A percentile compares a stretch with the other conserved stretches of the same genome.
These are phyloP conservation scores for Babyrousa celebensis DNA, from an alignment of 2,797 vertebrate genomes.

Conservation along the genomic window DNA sequence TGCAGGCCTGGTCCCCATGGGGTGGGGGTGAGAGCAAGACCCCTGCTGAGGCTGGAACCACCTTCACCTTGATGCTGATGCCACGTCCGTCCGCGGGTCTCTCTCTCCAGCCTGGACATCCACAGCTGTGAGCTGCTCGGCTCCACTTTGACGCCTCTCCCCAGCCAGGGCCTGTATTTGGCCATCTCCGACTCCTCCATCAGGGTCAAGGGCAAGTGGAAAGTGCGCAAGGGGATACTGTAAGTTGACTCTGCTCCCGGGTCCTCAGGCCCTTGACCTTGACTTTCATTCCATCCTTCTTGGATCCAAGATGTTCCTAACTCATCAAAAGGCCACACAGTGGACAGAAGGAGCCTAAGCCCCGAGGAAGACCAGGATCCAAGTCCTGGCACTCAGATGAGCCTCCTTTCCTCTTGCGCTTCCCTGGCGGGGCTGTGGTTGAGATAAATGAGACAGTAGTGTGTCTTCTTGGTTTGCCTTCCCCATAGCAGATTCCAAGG, in stretches of 20 bases:
- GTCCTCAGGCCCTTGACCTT: not conserved
- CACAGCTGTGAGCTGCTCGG: slow-evolving; percentile 62
- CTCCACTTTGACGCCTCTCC: slow-evolving; percentile 20
- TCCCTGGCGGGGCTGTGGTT: not conserved
- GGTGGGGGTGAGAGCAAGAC: not conserved
- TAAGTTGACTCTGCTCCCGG: slow-evolving; percentile 70
- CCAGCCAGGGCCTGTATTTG: slow-evolving; percentile 65
- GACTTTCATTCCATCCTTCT: not conserved
- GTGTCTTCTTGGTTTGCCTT: not conserved
- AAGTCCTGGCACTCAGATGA: not conserved
- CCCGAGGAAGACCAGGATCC: not conserved
- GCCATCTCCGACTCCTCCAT: slow-evolving; percentile 70
- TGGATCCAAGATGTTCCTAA: not conserved
- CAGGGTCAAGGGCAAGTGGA: slow-evolving; percentile 46
- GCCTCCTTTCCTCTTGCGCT: not conserved
- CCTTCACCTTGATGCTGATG: not conserved
- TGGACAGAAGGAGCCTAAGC: not conserved
- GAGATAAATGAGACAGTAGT: fast-evolving
- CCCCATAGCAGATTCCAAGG: not conserved
- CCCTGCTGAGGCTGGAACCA: not conserved
- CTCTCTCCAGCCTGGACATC: slow-evolving; percentile 81
- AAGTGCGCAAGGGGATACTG: slow-evolving; percentile 36
- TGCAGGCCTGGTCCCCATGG: not conserved
- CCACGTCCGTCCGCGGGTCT: fast-evolving
- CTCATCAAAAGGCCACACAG: not conserved